Percentiles rank a stretch among this genome's conserved stretches.
Evolutionary conservation across 1,140 invertebrate species (phyloP).

Genomic region (Drosophila sp.): DNA sequence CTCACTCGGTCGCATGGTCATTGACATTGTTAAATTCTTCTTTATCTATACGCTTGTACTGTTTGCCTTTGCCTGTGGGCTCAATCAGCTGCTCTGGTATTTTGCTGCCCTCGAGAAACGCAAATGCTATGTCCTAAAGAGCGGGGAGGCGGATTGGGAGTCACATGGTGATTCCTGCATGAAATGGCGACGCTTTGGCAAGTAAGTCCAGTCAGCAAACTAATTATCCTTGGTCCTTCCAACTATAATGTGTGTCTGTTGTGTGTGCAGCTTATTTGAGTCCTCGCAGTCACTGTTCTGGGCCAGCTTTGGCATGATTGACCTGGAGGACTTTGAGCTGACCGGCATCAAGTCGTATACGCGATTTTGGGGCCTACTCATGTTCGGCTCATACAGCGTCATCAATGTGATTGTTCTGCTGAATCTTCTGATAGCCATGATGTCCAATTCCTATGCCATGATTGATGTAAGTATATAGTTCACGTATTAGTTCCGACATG

Average conservation of each 20-base stretch:
- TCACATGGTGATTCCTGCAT: slow-evolving; percentile 89
- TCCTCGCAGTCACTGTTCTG: slow-evolving; percentile 95
- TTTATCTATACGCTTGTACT: slow-evolving; percentile 93
- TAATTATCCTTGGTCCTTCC: slow-evolving; percentile 48
- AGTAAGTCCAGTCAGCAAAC: slow-evolving; percentile 84
- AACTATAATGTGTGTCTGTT: slow-evolving; percentile 22
- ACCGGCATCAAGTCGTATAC: slow-evolving; percentile 91
- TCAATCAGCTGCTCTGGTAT: slow-evolving; percentile 96
- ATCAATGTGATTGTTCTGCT: slow-evolving; percentile 94
- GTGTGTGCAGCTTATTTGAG: slow-evolving; percentile 91
- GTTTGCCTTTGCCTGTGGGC: slow-evolving; percentile 92
- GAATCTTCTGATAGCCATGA: slow-evolving; percentile 95
- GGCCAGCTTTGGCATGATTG: slow-evolving; percentile 94
- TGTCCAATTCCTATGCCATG: slow-evolving; percentile 94
- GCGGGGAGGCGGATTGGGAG: slow-evolving; percentile 88
- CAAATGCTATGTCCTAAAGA: slow-evolving; percentile 89
- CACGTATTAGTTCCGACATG: background rate
- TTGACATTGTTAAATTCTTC: slow-evolving; percentile 95
- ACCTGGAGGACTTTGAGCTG: slow-evolving; percentile 91
- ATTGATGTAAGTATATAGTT: slow-evolving; percentile 86
- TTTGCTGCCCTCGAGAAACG: slow-evolving; percentile 92
- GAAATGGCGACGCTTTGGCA: slow-evolving; percentile 90
- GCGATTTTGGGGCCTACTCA: slow-evolving; percentile 91
- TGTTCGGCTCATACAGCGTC: slow-evolving; percentile 93
- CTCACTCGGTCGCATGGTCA: slow-evolving; percentile 93